Evolutionary conservation across 2,797 vertebrate genomes (phyloP).

Genomic region (Bryconaethiops microstoma): DNA sequence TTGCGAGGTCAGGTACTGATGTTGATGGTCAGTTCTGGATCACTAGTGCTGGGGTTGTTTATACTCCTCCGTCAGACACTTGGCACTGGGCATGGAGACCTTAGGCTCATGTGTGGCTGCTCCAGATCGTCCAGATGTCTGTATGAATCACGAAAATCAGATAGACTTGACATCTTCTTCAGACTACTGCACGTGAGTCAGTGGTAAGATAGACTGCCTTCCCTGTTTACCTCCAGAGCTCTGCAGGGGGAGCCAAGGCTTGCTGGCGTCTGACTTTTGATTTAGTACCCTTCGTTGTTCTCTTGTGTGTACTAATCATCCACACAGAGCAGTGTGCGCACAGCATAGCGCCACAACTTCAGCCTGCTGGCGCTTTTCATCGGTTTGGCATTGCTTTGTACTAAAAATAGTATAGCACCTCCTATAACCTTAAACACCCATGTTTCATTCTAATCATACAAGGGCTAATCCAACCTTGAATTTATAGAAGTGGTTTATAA

Average conservation of each 20-base stretch:
- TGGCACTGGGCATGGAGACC: not conserved
- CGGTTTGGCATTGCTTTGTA: constrained; percentile 26
- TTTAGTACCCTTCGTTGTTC: constrained; percentile 26
- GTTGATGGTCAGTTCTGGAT: no score
- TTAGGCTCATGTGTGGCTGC: not conserved
- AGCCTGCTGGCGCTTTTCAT: constrained; percentile 27
- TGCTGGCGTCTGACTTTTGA: constrained; percentile 11
- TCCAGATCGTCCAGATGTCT: no score
- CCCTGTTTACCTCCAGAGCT: constrained; percentile 12
- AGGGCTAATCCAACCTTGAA: constrained; percentile 5
- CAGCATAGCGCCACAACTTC: not conserved
- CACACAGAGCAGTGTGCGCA: not conserved
- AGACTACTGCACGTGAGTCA: constrained; percentile 11
- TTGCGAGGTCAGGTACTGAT: no score
- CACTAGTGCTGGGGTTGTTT: no score
- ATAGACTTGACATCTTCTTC: not conserved
- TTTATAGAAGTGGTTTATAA: constrained; percentile 35
- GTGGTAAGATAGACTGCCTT: constrained; percentile 6
- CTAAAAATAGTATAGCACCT: constrained; percentile 12
- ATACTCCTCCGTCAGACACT: not conserved
- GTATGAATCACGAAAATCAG: not conserved
- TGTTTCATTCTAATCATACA: constrained; percentile 10
- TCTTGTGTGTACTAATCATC: constrained; percentile 25
- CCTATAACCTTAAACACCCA: not conserved
- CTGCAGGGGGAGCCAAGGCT: not conserved